Percentiles rank a stretch among this genome's conserved stretches.
Conservation (phyloP, 2,113 vertebrate species). For the Rhodinocichla rosea region DNA sequence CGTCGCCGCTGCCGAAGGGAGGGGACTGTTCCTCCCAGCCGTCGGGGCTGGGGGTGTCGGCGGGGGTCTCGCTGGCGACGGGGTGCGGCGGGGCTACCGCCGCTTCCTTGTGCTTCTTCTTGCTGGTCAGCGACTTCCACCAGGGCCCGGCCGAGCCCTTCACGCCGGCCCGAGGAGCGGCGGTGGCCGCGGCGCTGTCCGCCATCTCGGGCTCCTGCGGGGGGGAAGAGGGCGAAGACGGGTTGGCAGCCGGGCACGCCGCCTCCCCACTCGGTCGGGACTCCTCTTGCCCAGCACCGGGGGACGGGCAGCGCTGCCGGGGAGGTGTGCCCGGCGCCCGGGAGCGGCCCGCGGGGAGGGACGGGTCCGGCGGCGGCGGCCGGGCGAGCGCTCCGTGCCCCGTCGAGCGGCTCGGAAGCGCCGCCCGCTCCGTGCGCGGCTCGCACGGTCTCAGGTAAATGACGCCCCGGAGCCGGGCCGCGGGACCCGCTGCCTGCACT, state of each 20-base stretch:
- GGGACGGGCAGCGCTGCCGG: background rate
- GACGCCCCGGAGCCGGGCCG: background rate
- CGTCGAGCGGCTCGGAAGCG: background rate
- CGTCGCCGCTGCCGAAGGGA: constrained; percentile 65
- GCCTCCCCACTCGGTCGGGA: background rate
- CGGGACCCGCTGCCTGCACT: background rate
- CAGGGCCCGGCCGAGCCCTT: constrained; percentile 57
- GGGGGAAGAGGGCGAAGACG: background rate
- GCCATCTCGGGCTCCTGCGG: constrained; percentile 66
- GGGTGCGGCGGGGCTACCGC: background rate
- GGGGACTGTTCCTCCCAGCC: constrained; percentile 54
- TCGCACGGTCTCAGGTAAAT: background rate
- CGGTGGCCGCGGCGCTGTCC: constrained; percentile 48
- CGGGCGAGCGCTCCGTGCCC: background rate
- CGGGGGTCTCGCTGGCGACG: background rate
- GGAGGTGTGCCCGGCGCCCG: background rate
- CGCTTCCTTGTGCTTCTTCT: constrained; percentile 75
- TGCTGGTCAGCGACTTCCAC: constrained; percentile 79
- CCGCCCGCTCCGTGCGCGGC: background rate
- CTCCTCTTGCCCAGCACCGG: background rate
- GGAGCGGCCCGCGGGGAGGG: background rate
- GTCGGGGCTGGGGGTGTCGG: background rate
- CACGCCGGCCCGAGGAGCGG: background rate
- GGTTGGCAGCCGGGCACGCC: background rate
- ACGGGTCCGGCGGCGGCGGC: background rate